Conservation (phyloP, 2,113 vertebrate species). For the Capreolus pygargus region DNA sequence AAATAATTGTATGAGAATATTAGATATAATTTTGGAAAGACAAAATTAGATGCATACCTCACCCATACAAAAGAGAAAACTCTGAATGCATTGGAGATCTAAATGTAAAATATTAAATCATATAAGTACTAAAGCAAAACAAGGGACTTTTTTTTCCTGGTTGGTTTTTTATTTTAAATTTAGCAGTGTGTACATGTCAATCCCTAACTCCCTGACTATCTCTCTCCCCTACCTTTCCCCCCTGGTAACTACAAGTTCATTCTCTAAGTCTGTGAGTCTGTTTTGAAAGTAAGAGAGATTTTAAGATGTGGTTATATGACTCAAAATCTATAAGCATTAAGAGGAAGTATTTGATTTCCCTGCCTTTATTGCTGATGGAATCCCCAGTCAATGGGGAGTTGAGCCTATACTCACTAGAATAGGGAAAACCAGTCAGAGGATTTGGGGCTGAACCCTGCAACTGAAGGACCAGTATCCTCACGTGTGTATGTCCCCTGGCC, state of each 20-base stretch:
- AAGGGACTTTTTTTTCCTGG: background rate
- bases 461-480: background rate
- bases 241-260: background rate
- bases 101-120: slow-evolving; percentile 20
- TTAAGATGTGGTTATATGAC: background rate
- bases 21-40: background rate
- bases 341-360: background rate
- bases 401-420: background rate
- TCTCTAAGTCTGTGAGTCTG: background rate
- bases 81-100: background rate
- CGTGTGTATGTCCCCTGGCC: background rate
- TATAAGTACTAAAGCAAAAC: background rate
- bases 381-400: background rate
- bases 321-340: background rate
- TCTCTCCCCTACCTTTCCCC: background rate
- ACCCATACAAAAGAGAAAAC: background rate
- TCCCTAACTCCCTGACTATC: background rate
- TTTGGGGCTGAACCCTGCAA: background rate
- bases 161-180: background rate
- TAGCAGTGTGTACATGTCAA: background rate
- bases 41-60: background rate
- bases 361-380: background rate
- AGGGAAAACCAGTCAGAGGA: background rate
- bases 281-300: background rate
- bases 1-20: background rate